phyloP scores from a whole-genome alignment of 2,888 invertebrate species.

The Pomacea canaliculata region DNA sequence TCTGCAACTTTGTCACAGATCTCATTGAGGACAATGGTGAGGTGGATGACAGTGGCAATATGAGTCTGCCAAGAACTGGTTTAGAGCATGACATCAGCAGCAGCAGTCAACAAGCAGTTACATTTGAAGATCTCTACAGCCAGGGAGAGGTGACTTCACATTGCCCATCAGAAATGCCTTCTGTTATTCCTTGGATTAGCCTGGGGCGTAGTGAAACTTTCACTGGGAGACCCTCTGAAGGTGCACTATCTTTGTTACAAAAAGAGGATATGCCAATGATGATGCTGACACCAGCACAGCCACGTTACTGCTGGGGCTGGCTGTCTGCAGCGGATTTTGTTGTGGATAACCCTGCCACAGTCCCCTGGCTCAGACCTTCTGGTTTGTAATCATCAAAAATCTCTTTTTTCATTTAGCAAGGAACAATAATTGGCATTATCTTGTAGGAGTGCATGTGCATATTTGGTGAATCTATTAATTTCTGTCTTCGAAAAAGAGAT shows the following conservation, averaged over 20 bases:
- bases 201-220: constrained; percentile 20
- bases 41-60: background rate
- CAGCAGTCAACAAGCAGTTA: background rate
- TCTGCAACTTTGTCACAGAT: constrained; percentile 46
- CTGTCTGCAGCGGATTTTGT: constrained; percentile 39
- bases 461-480: too few relatives aligned
- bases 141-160: background rate
- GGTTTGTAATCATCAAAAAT: background rate
- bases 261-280: constrained; percentile 10
- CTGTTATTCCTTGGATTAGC: constrained; percentile 19
- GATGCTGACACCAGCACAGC: constrained; percentile 35
- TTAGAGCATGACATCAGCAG: background rate
- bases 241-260: constrained; percentile 3
- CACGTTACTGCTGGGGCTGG: constrained; percentile 40
- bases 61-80: too few relatives aligned
- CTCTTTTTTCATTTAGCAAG: background rate
- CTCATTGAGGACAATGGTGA: constrained; percentile 29
- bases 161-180: background rate
- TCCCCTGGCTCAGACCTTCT: constrained; percentile 36
- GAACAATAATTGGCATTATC: too few relatives aligned
- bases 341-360: constrained; percentile 37
- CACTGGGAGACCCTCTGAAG: constrained; percentile 16
- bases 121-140: constrained; percentile 17
- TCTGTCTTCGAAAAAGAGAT: too few relatives aligned
- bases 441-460: too few relatives aligned